These are phyloP conservation scores for Drosophila glabriapex DNA, from an alignment of 2,888 invertebrate genomes.

Conservation along the genomic window DNA sequence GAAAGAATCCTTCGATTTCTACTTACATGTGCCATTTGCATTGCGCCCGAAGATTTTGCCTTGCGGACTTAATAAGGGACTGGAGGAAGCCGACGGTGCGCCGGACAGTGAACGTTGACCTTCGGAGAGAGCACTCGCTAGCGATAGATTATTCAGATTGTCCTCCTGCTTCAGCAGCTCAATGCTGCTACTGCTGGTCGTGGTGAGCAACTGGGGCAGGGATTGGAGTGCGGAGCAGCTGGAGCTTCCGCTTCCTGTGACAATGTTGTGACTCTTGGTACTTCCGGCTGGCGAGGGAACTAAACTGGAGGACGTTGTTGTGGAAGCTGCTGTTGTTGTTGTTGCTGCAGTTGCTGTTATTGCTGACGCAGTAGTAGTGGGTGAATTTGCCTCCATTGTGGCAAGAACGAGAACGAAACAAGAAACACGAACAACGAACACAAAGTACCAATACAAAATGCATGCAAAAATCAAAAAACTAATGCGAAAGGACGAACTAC, in stretches of 20 bases:
- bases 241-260: conserved; percentile 63
- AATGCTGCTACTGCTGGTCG: conserved; percentile 51
- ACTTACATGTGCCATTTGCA: conserved; percentile 85
- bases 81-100: conserved; percentile 85
- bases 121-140: conserved; percentile 81
- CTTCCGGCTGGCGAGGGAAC: conserved; percentile 56
- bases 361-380: conserved; percentile 38
- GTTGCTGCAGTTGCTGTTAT: conserved; percentile 49
- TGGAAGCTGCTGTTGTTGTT: conserved; percentile 15
- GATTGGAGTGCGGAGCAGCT: conserved; percentile 52
- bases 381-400: conserved; percentile 62
- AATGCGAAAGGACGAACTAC: conserved; percentile 28
- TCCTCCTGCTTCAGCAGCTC: conserved; percentile 74
- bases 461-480: conserved; percentile 64
- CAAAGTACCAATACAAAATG: conserved; percentile 58
- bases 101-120: conserved; percentile 84
- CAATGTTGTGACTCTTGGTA: conserved; percentile 44
- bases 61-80: conserved; percentile 85
- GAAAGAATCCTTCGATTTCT: not conserved
- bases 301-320: conserved; percentile 29
- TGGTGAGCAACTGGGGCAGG: conserved; percentile 53
- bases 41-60: conserved; percentile 85
- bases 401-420: conserved; percentile 11
- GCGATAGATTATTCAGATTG: conserved; percentile 74
- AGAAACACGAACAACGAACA: conserved; percentile 34